A percentile compares a stretch with the other conserved stretches of the same genome.
Evolutionary conservation across 2,888 invertebrate species (phyloP).

Genomic region (Ophioninae sp.): DNA sequence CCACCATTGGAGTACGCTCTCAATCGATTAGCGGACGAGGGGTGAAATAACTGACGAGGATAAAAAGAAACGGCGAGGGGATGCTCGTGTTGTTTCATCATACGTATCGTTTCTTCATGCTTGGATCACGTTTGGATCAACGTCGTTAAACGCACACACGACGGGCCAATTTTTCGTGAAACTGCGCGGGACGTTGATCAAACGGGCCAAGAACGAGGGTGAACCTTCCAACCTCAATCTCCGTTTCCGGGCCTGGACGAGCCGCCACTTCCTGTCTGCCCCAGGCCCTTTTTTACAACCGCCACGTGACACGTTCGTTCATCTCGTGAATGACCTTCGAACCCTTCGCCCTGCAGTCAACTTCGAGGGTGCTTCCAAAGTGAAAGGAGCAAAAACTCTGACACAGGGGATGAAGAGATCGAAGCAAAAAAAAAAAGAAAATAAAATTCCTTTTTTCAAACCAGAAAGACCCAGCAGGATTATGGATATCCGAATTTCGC

Average conservation of each 20-base stretch:
- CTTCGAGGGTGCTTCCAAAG: background rate
- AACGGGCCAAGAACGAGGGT: slow-evolving; percentile 17
- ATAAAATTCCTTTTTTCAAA: too few relatives aligned
- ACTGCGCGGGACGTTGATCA: slow-evolving; percentile 30
- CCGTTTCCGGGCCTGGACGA: background rate
- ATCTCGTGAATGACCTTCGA: background rate
- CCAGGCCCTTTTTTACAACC: background rate
- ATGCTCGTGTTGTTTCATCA: background rate
- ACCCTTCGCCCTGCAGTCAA: background rate
- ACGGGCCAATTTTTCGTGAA: slow-evolving; percentile 41
- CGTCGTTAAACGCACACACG: slow-evolving; percentile 53
- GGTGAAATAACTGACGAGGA: background rate
- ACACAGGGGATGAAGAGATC: too few relatives aligned
- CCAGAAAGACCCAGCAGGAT: too few relatives aligned
- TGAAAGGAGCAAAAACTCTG: too few relatives aligned
- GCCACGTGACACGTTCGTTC: background rate
- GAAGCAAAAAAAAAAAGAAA: too few relatives aligned
- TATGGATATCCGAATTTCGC: too few relatives aligned
- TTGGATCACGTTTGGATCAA: slow-evolving; percentile 37
- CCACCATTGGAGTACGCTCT: slow-evolving; percentile 23
- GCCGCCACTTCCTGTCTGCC: background rate
- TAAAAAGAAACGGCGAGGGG: background rate
- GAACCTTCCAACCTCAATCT: slow-evolving; percentile 8
- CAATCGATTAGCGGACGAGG: slow-evolving; percentile 38
- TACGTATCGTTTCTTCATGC: slow-evolving; percentile 5